Evolutionary conservation across 2,888 invertebrate species (phyloP), one percentile per base, ranked within the genome.

Genomic region (Torymus tubicola): DNA sequence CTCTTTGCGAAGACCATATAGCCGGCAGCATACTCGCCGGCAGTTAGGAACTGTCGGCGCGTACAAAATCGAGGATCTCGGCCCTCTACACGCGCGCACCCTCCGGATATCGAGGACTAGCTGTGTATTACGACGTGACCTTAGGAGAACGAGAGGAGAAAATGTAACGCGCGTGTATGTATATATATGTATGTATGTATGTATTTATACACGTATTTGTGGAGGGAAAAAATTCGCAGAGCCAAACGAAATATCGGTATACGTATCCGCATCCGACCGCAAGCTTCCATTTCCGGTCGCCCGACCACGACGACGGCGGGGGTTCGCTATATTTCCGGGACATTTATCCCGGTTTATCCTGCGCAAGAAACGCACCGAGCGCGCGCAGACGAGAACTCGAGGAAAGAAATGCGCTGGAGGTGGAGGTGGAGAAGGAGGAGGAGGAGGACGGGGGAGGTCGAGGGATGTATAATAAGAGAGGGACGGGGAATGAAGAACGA

Each of bases 281-380:
- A 91, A 91, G 91, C 91, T 92, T 92, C 92, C 89, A 92, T 92
- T 92, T 92, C 92, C 92, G 92, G 90, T 90, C 87, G 87, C 86
- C 86, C 42, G 60, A 52, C 31, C 63, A 57, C 58, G 68, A 16
- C 42, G 13, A 70, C 14, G 55, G 16, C 63, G 63, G 81, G 87
- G 84, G 84, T 83, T 85, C 87, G 87, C 90, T 92, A 90, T 92
- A 92, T 92, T 92, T 93, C 92, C 92, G 92, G 91, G 90, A 91
- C 91, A 91, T 92, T 92, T 92, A 92, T 92, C 92, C 92, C 90
- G 90, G 91, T 92, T 92, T 92, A 92, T 92, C 92, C 92, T 84
- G 61, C 21, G 42, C 13, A 31, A 31, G 16, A 24, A 64, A 31
- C 21, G 21, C 67, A 21, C 52, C 10, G 65, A 16, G 5, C 11